Evolutionary conservation across 2,888 invertebrate genomes (phyloP), one percentile per base, ranked within the genome.

Genomic region (Acanthococcus lagerstroemiae): DNA sequence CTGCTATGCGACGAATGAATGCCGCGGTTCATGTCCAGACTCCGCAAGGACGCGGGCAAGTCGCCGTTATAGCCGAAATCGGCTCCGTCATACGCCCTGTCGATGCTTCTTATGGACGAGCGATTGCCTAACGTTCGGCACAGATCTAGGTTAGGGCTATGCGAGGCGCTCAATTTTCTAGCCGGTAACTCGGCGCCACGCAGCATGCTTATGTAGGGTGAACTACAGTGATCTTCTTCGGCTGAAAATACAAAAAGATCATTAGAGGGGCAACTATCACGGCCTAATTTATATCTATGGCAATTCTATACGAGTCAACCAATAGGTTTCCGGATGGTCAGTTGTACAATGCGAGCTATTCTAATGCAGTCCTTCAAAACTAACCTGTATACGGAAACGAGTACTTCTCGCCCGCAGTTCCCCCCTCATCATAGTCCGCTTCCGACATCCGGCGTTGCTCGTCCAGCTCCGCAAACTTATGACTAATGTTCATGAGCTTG

Each of bases 321-420:
- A n/a, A n/a, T n/a, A n/a, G n/a, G n/a, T n/a, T n/a, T n/a, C n/a
- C n/a, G n/a, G n/a, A n/a, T n/a, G n/a, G n/a, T n/a, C n/a, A n/a
- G n/a, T n/a, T n/a, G n/a, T n/a, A n/a, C n/a, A n/a, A n/a, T n/a
- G n/a, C n/a, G n/a, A n/a, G n/a, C n/a, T n/a, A n/a, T n/a, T n/a
- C n/a, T n/a, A n/a, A n/a, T n/a, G n/a, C n/a, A n/a, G n/a, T n/a
- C n/a, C n/a, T n/a, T 21, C 12, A 1, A 7, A n/a, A 30, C 44
- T 24, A 75, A 80, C 86, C 86, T 71, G 89, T 90, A 73, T 90
- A 90, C 0, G 90, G 90, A 72, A 90, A 90, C 69, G 86, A 79
- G 76, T 90, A 91, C 80, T 87, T 87, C 72, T 90, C 90, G 67
- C 83, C 83, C 12, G 83, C 74, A 70, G 86, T 85, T 72, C 75